phyloP scores from a whole-genome alignment of 2,797 vertebrate species.

The Acanthopagrus latus region DNA sequence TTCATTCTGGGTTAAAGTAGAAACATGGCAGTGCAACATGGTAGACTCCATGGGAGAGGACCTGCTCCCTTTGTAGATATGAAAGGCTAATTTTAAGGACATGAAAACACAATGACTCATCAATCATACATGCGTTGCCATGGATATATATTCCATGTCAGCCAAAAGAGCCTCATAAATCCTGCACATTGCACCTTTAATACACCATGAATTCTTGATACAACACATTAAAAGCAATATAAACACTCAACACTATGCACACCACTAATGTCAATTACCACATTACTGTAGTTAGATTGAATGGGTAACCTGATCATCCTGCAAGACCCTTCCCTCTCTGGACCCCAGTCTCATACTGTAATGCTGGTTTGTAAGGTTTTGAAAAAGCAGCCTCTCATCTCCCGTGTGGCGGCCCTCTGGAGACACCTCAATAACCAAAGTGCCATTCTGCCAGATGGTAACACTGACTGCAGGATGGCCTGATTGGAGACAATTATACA shows the following conservation, averaged over 20 bases:
- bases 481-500: conserved; percentile 66
- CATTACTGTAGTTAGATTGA: neutral
- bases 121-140: too few species aligned
- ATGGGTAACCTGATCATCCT: conserved; percentile 10
- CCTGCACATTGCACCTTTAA: too few species aligned
- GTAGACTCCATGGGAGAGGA: too few species aligned
- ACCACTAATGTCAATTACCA: neutral
- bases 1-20: too few species aligned
- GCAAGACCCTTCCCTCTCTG: conserved; percentile 3
- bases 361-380: conserved; percentile 31
- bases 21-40: too few species aligned
- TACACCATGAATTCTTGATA: too few species aligned
- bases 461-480: conserved; percentile 44
- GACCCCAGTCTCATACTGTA: neutral
- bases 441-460: conserved; percentile 59
- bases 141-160: too few species aligned
- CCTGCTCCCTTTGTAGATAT: too few species aligned
- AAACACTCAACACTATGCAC: neutral
- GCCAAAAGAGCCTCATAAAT: too few species aligned
- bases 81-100: too few species aligned
- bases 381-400: conserved; percentile 25
- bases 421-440: conserved; percentile 42
- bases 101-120: too few species aligned
- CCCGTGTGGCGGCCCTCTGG: conserved; percentile 20
- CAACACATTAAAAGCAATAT: too few species aligned